Conservation (phyloP, 2,113 vertebrate species). For the Enhydra lutris region DNA sequence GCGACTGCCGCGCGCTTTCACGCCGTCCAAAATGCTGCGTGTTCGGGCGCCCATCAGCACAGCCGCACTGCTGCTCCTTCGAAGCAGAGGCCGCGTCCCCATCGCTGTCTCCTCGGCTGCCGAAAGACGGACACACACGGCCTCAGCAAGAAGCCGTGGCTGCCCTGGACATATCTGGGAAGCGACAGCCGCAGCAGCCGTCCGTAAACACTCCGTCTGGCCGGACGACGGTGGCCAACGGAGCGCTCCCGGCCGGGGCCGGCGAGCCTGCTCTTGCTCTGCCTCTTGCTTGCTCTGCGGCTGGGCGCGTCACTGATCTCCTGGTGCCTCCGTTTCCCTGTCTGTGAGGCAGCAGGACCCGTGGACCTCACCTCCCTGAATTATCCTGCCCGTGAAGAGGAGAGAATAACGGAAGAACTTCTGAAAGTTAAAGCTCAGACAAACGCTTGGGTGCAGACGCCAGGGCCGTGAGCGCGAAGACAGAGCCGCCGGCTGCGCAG, state of each 20-base stretch:
- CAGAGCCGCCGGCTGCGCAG: neutral
- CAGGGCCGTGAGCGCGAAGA: neutral
- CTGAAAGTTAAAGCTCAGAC: neutral
- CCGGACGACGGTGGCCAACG: neutral
- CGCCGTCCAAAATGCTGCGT: neutral
- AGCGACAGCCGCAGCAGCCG: neutral
- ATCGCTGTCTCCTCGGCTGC: neutral
- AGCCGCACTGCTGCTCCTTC: neutral
- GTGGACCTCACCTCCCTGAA: neutral
- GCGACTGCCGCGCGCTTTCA: neutral
- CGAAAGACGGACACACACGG: fast-evolving
- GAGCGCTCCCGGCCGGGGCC: neutral
- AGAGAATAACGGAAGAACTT: neutral
- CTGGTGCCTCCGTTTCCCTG: neutral
- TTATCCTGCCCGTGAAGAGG: neutral
- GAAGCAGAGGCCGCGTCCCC: neutral
- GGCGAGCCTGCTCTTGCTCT: neutral
- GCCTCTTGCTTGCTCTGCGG: neutral
- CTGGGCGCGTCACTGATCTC: neutral
- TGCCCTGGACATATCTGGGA: neutral
- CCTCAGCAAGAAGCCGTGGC: neutral
- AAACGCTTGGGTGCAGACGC: neutral
- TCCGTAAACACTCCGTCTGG: neutral
- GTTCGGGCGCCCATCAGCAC: neutral
- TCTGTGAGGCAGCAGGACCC: neutral